Evolutionary conservation across 2,888 invertebrate species (phyloP), one percentile per base, ranked within the genome.

Genomic region (Eurytoma californica): DNA sequence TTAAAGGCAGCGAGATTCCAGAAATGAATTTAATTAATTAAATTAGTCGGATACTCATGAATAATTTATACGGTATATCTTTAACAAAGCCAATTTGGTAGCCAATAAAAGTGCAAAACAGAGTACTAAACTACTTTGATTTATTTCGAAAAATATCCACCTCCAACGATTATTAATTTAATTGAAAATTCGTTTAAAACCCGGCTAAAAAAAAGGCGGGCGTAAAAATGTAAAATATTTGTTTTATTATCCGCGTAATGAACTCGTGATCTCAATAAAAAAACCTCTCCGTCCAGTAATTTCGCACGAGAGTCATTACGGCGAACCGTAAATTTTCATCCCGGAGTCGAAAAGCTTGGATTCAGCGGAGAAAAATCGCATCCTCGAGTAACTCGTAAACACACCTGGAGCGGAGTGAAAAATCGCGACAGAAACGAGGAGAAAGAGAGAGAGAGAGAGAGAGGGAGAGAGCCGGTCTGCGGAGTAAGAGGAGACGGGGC

Each of bases 1-100:
- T 61, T 72, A 14, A 18, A 12, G 13, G n/a, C 7, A 60, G 47
- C 24, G 66, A 76, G 16, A 55, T 70, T 49, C 55, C 57, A 14
- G 65, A 47, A 49, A n/a, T n/a, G 51, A 57, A 70, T 70, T 77
- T 61, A 3, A 47, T 61, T 70, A 77, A 77, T 77, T 65, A 65
- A 77, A 77, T 65, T 65, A 70, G 65, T 65, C 58, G 51, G 39
- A 28, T 18, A 7, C 16, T 28, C 9, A 57, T 77, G 65, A 70
- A 77, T 77, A 47, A 75, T 75, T 65, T 18, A 77, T 49, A 61
- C 51, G 7, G 68, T 24, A 58, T 61, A 68, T n/a, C 20, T 55
- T 68, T 51, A 51, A 75, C 75, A 75, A 75, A 75, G 61, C 55
- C 24, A 51, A 74, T 74, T 74, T 74, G 3, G 16, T 16, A 14